phyloP scores from a whole-genome alignment of 2,888 invertebrate genomes.

The Drymonia ruficornis region DNA sequence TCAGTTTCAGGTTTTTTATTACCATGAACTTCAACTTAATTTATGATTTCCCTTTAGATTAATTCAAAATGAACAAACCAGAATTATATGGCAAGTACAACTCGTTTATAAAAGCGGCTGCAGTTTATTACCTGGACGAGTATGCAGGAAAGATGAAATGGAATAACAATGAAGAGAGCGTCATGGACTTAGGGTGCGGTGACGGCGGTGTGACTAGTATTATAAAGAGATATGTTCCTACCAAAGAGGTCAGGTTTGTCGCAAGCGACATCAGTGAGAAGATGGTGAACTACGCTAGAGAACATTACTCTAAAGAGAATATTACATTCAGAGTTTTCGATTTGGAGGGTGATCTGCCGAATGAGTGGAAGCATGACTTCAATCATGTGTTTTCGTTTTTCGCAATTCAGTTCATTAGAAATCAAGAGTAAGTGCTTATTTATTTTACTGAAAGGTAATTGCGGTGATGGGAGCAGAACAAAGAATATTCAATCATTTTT shows the following conservation, averaged over 20 bases:
- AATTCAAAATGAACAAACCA: neutral
- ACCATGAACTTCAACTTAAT: too few relatives aligned
- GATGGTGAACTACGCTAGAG: neutral
- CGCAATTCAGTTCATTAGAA: conserved; percentile 91
- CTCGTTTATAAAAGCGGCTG: conserved; percentile 1
- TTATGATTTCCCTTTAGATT: neutral
- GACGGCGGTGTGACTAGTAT: neutral
- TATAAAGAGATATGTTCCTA: neutral
- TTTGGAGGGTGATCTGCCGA: conserved; percentile 81
- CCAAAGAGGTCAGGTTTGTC: neutral
- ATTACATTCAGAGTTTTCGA: conserved; percentile 83
- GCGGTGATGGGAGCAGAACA: neutral
- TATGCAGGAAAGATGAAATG: neutral
- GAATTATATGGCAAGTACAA: neutral
- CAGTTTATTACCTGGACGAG: neutral
- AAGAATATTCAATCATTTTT: neutral
- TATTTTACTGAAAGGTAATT: neutral
- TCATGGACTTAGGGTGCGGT: neutral
- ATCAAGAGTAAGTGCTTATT: conserved; percentile 85
- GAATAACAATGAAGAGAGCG: neutral
- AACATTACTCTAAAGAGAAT: conserved; percentile 35
- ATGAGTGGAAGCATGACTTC: conserved; percentile 78
- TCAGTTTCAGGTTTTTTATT: too few relatives aligned
- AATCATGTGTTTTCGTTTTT: conserved; percentile 91
- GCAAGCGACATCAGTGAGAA: neutral